phyloP scores from a whole-genome alignment of 1,140 invertebrate genomes.

The Dufourea novaeangliae region DNA sequence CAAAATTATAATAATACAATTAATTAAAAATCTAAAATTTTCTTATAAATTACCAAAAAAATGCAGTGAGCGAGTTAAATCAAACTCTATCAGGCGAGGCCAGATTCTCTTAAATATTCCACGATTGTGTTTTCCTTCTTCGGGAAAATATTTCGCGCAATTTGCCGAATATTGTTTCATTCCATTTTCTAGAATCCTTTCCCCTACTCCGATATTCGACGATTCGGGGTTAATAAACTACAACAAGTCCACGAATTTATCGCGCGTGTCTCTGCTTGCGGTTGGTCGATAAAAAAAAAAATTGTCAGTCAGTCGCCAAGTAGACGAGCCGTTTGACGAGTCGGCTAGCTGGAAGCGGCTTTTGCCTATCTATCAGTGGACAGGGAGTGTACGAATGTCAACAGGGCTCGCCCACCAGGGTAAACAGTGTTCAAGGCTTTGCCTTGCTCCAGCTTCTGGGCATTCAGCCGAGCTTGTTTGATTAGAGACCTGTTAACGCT shows the following conservation, averaged over 20 bases:
- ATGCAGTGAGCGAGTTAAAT: too few relatives aligned
- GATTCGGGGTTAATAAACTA: background rate
- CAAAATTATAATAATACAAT: too few relatives aligned
- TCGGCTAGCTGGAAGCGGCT: conserved; percentile 23
- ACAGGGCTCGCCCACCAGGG: conserved; percentile 53
- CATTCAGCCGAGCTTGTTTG: conserved; percentile 55
- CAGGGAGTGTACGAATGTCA: conserved; percentile 65
- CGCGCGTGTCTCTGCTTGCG: background rate
- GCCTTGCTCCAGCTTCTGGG: conserved; percentile 54
- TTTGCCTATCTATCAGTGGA: conserved; percentile 59
- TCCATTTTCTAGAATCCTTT: too few relatives aligned
- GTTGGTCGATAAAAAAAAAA: background rate
- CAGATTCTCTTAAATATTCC: too few relatives aligned
- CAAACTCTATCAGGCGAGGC: too few relatives aligned
- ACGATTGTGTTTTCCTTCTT: too few relatives aligned
- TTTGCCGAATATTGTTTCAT: too few relatives aligned
- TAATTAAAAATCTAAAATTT: too few relatives aligned
- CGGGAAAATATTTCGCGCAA: too few relatives aligned
- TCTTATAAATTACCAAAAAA: too few relatives aligned
- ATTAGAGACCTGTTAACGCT: conserved; percentile 60
- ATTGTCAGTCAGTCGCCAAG: conserved; percentile 18
- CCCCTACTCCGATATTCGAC: too few relatives aligned
- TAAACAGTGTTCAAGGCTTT: conserved; percentile 66
- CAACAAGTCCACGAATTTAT: background rate
- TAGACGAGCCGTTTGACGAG: conserved; percentile 41